Evolutionary conservation across 2,113 vertebrate genomes (phyloP).

Genomic region (Bos javanicus): DNA sequence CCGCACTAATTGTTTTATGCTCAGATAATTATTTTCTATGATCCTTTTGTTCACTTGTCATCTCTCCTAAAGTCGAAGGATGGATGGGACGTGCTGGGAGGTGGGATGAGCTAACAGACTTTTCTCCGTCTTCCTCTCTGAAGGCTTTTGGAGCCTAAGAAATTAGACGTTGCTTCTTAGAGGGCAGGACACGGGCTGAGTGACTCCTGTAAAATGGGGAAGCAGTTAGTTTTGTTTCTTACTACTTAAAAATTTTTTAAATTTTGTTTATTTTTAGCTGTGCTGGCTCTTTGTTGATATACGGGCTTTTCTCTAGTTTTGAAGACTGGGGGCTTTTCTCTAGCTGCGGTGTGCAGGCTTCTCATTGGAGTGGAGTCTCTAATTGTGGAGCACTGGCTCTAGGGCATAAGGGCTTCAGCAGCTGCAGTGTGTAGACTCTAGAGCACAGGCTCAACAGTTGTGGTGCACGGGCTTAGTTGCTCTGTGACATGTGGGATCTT

Average conservation of each 20-base stretch:
- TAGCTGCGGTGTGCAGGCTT: neutral
- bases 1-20: neutral
- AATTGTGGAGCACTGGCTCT: neutral
- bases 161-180: neutral
- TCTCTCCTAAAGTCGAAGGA: neutral
- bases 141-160: neutral
- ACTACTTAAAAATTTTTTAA: neutral
- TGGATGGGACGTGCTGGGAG: neutral
- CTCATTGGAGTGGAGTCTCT: neutral
- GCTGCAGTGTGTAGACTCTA: neutral
- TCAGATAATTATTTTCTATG: constrained; percentile 40
- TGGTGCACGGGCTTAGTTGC: neutral
- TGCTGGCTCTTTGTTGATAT: neutral
- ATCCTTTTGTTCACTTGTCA: neutral
- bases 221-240: neutral
- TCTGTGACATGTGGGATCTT: neutral
- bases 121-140: neutral
- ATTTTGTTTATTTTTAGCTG: neutral
- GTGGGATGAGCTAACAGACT: neutral
- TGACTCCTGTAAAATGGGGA: neutral
- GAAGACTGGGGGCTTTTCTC: neutral
- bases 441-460: neutral
- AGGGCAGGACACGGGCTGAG: neutral
- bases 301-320: neutral
- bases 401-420: neutral